Evolutionary conservation across 2,113 vertebrate genomes (phyloP).

Genomic region (Semnopithecus entellus): DNA sequence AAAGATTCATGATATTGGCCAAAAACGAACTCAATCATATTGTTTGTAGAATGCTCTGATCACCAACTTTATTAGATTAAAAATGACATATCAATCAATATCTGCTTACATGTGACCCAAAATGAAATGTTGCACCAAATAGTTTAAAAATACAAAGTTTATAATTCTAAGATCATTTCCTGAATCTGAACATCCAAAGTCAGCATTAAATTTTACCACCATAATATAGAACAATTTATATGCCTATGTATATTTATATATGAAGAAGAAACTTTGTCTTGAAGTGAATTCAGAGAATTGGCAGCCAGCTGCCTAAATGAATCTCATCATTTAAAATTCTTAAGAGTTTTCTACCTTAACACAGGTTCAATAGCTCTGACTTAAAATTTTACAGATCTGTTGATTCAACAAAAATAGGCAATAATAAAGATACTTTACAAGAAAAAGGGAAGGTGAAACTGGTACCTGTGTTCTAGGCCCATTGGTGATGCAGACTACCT

Average conservation of each 20-base stretch:
- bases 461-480: background rate
- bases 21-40: background rate
- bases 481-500: background rate
- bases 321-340: conserved; percentile 1
- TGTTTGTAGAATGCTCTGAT: conserved; percentile 36
- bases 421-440: background rate
- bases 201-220: conserved; percentile 11
- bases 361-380: background rate
- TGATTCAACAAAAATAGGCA: background rate
- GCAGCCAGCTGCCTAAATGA: conserved; percentile 46
- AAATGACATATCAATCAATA: background rate
- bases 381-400: background rate
- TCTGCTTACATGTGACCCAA: background rate
- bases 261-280: conserved; percentile 8
- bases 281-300: conserved; percentile 29
- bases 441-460: background rate
- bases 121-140: conserved; percentile 23
- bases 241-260: background rate
- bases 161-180: background rate
- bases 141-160: conserved; percentile 36
- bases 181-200: conserved; percentile 38
- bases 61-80: conserved; percentile 58
- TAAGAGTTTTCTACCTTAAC: conserved; percentile 42
- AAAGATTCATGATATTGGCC: background rate
- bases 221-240: background rate